Evolutionary conservation across 2,888 invertebrate species (phyloP), one percentile per base, ranked within the genome.

Genomic region (Dryococelus australis): DNA sequence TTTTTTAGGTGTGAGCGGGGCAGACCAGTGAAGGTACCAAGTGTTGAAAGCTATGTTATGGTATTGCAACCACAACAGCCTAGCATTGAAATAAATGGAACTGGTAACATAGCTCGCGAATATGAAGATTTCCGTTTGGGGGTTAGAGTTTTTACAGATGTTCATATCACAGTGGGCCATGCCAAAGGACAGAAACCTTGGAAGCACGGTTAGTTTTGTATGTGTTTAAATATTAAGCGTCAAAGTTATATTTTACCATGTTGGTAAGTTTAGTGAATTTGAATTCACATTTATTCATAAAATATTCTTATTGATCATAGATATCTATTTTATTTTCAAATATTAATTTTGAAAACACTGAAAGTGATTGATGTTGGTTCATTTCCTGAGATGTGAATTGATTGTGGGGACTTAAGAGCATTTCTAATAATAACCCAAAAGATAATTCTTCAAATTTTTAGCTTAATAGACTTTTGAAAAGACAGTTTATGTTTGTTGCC

Each of bases 71-170:
- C 97, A 10, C 97, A 97, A 91, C 96, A 97, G 87, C 98, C 98
- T 80, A 96, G 96, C 90, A 97, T 98, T 91, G 95, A 96, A 87
- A 94, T 98, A 88, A 96, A 96, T 92, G 98, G 98, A 87, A 95
- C 96, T 51, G 95, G 95, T 79, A 97, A 97, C 92, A 94, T 97
- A 89, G 96, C 97, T n/a, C 93, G 96, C 43, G 97, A 97, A 92
- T 97, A 97, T 92, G 95, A 96, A 89, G 96, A 97, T 92, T 97
- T 98, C 93, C 94, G 97, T 88, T 94, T 95, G 88, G 99, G 99
- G 0, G 97, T 98, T 27, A 94, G 96, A 47, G 97, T 99, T 86
- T 96, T 99, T 93, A 96, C 97, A 1, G 97, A 98, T 91, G 95
- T 98, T 26, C 94, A 94, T 87, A 97, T 99, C 86, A 94, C 94